Base-by-base conservation (phyloP, 23 tunicate species). In the Clavelina lepadiformis region DNA sequence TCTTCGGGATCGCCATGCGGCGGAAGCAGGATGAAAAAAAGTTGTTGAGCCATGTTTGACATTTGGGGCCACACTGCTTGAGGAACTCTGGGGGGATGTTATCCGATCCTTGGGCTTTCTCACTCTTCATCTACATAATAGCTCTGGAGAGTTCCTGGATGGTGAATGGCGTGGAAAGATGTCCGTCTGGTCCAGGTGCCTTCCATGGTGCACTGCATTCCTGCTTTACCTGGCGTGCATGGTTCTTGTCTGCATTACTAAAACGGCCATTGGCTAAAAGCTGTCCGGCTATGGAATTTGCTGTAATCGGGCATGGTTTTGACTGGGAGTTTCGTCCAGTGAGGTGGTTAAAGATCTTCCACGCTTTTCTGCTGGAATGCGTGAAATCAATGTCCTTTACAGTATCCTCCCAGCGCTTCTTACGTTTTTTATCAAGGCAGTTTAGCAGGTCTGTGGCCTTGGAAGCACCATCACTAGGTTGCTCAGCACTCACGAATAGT, bases 291-390 rank as follows among this genome's bases (percentile, higher is more conserved):
- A 41, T 41, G 49, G 49, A 41, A 15, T 41, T 41, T 11, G 49
- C 15, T 15, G 11, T 41, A 41, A 41, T 41, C 15, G 49, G 15
- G 15, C 49, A 41, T 41, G 15, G 49, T 41, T 41, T 41, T 41
- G 49, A 41, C 11, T n/a, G n/a, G n/a, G n/a, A n/a, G n/a, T n/a
- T n/a, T n/a, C n/a, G n/a, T n/a, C n/a, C n/a, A n/a, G n/a, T n/a
- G n/a, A n/a, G n/a, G n/a, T 41, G 58, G 58, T 53, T 53, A 53
- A n/a, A 53, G 21, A 26, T 53, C 23, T n/a, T 53, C 58, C 58
- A 53, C 20, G 20, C 21, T n/a, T 53, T 53, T 26, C 58, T 53
- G 21, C 58, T 53, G 15, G 58, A 53, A 7, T 53, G 58, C 20
- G 21, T 53, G 58, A 53, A 53, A 26, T 53, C 58, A 8, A 53